These are phyloP conservation scores for Psittacus erithacus DNA, from an alignment of 2,113 vertebrate species.

Conservation along the genomic window DNA sequence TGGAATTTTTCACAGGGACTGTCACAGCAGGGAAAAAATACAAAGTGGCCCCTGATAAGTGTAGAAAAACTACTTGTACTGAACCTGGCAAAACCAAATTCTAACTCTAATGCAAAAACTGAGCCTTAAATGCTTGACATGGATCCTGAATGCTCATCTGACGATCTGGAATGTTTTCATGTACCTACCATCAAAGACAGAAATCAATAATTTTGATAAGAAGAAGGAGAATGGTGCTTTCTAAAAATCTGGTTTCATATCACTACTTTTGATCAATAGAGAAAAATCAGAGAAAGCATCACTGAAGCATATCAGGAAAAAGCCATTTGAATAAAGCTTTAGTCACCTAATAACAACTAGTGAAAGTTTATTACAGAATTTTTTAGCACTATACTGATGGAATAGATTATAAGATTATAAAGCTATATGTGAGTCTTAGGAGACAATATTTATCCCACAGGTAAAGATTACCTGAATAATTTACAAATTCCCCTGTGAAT, in stretches of 20 bases:
- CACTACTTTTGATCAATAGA: neutral
- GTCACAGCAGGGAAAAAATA: neutral
- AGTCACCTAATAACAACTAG: neutral
- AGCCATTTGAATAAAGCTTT: neutral
- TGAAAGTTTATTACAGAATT: neutral
- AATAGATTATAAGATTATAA: slow-evolving; percentile 28
- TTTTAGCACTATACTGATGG: neutral
- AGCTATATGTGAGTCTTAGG: neutral
- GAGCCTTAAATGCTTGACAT: neutral
- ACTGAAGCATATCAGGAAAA: neutral
- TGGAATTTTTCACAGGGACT: neutral
- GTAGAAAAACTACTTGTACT: neutral
- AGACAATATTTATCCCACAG: slow-evolving; percentile 18
- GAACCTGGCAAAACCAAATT: neutral
- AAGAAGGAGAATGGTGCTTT: neutral
- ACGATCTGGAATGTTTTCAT: neutral
- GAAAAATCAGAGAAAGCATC: neutral
- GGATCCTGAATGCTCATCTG: neutral
- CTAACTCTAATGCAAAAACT: neutral
- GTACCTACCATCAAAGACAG: neutral
- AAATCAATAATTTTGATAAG: neutral
- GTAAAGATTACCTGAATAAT: slow-evolving; percentile 25
- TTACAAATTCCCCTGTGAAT: neutral
- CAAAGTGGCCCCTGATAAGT: neutral
- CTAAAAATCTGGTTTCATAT: neutral